A percentile compares a stretch with the other conserved stretches of the same genome.
Conservation (phyloP, 2,888 invertebrate genomes). For the Athalia rosae region DNA sequence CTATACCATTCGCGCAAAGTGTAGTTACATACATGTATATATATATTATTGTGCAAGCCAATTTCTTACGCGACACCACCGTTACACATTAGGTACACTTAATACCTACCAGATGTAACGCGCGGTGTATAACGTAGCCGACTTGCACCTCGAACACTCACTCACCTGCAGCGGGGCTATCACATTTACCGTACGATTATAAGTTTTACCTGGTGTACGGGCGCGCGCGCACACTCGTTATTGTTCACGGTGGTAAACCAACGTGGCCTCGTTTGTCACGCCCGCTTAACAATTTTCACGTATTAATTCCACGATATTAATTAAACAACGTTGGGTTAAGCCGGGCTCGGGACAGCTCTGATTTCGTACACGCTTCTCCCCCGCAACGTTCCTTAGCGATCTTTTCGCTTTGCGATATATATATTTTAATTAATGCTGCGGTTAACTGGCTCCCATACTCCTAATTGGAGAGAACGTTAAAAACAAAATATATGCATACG, state of each 20-base stretch:
- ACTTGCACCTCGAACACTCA: no score
- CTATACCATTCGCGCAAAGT: background rate
- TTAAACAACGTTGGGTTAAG: conserved; percentile 19
- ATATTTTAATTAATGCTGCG: no score
- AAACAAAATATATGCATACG: no score
- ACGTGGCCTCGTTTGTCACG: conserved; percentile 37
- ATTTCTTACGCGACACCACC: conserved; percentile 12
- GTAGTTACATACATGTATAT: no score
- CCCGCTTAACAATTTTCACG: conserved; percentile 29
- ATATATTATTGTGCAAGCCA: conserved; percentile 36
- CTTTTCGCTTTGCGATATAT: no score
- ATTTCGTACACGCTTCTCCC: background rate
- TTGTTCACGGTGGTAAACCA: conserved; percentile 9
- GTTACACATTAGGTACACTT: background rate
- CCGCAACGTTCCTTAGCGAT: background rate
- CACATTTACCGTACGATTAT: background rate
- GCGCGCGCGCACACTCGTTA: background rate
- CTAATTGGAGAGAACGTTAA: no score
- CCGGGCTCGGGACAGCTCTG: background rate
- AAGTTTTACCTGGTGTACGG: no score
- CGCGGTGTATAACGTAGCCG: no score
- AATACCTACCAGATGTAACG: no score
- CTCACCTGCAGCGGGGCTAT: no score
- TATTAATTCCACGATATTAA: conserved; percentile 32
- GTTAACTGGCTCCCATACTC: no score